Evolutionary conservation across 2,797 vertebrate genomes (phyloP), one percentile per base, ranked within the genome.

Genomic region (Spinibarbus caldwelli): DNA sequence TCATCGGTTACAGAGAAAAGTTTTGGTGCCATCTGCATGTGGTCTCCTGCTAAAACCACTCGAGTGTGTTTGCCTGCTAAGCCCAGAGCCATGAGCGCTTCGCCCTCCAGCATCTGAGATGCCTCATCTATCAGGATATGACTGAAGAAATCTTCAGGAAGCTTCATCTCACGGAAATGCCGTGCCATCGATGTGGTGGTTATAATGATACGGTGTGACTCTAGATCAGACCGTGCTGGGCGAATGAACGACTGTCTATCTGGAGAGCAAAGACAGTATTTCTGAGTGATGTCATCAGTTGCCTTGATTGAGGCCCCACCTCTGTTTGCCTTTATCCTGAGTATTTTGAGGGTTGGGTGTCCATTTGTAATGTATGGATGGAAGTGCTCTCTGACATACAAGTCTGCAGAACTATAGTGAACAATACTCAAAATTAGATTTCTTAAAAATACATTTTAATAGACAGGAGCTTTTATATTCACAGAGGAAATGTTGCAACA

Each of bases 91-190:
- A 96, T 94, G 83, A 99, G 89, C 1, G 97, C 96, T 86, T 98
- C 97, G 0, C 96, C 96, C 86, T 98, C 97, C 82, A 98, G 92
- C 97, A 98, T 98, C 94, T 98, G 97, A 52, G 97, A 97, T 0
- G 98, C 97, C 90, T 98, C 97, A 0, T 99, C 97, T 0, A 99
- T 96, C 76, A 99, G 92, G 87, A 99, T 97, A 84, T 98, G 97
- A 0, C 94, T 97, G 92, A 99, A 99, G 91, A 95, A 97, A 57
- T 96, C 95, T 0, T 38, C 71, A 0, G 93, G 70, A 5, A 98
- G 95, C 62, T 92, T 86, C 17, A 98, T 54, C 29, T 95, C 87
- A 19, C 93, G 93, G 64, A 97, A 95, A 1, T 89, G 84, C 41
- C 91, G 94, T 31, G 96, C 94, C 93, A 95, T 91, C 31, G 88